A percentile compares a stretch with the other conserved stretches of the same genome.
Conservation (phyloP, 2,888 invertebrate species). For the Petrolisthes cinctipes region DNA sequence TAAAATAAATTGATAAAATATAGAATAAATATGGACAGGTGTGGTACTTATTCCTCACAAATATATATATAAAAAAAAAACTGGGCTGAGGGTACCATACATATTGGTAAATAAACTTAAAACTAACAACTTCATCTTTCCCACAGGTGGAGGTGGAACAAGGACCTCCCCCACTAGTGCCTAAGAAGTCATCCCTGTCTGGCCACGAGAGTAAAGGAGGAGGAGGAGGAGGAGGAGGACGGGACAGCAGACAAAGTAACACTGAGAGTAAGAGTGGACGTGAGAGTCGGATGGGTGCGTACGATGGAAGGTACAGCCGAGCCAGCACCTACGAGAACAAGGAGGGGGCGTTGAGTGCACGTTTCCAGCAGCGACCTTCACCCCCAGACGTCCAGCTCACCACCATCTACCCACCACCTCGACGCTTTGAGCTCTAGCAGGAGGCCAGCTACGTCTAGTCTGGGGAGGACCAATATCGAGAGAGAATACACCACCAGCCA, state of each 20-base stretch:
- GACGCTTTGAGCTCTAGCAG: constrained; percentile 41
- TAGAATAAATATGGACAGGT: no score
- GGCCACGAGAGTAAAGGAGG: constrained; percentile 11
- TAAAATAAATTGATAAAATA: background rate
- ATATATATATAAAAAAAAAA: background rate
- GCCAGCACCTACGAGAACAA: constrained; percentile 1
- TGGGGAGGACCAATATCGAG: background rate
- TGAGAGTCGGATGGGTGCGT: background rate
- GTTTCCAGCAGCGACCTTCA: background rate
- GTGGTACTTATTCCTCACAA: no score
- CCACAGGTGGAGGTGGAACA: constrained; percentile 40
- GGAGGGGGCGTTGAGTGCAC: background rate
- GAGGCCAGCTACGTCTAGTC: constrained; percentile 38
- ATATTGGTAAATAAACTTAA: background rate
- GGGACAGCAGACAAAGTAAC: background rate
- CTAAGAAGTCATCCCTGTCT: constrained; percentile 41
- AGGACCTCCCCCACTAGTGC: constrained; percentile 46
- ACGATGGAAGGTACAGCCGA: constrained; percentile 7
- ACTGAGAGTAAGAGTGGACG: background rate
- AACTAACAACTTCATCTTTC: background rate
- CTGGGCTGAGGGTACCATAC: background rate
- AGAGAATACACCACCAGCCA: no score
- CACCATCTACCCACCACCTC: constrained; percentile 53
- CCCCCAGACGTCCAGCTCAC: constrained; percentile 48
- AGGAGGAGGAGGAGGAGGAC: constrained; percentile 5